Evolutionary conservation across 2,113 vertebrate genomes (phyloP), one percentile per base, ranked within the genome.

Genomic region (Poeciliopsis occidentalis): DNA sequence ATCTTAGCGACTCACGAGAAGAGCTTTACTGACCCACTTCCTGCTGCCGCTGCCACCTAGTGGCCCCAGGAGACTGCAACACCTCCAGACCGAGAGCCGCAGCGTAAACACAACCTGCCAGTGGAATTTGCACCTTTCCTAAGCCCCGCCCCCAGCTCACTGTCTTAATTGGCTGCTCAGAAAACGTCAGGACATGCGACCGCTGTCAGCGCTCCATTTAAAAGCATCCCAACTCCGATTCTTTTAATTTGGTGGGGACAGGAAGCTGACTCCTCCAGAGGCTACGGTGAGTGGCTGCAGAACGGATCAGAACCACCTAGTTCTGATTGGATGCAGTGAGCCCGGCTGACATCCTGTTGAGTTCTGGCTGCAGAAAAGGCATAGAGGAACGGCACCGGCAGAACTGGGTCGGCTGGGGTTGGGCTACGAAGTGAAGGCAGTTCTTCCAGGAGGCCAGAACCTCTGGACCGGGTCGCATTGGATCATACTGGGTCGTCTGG

Each of bases 351-450:
- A 72, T 54, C 51, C 12, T 29, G n/a, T 24, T 10, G 2, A 62
- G 62, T 68, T 64, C 57, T 57, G 31, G 63, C 27, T 12, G 47
- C 44, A 67, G 65, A 80, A 60, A 76, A 87, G 89, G 83, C 81
- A 82, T 64, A 83, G 67, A 63, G 8, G 63, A 44, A 81, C 57
- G 19, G 65, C 19, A 65, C 37, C 26, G 12, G 81, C 85, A 76
- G 83, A 84, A 62, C 57, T 70, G 74, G 70, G 79, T 79, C 88
- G 86, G 90, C 82, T 70, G 69, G 60, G 41, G 71, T 63, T 47
- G 78, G 85, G 79, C 64, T 39, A 79, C 64, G 57, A 86, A 73
- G 85, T 31, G 10, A 86, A 84, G 85, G 87, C 85, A 85, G 79
- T 71, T 76, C 15, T 73, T 66, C 82, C 17, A 34, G 64, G 30